These are phyloP conservation scores for Neotragus moschatus DNA, from an alignment of 2,113 vertebrate species.

Conservation along the genomic window DNA sequence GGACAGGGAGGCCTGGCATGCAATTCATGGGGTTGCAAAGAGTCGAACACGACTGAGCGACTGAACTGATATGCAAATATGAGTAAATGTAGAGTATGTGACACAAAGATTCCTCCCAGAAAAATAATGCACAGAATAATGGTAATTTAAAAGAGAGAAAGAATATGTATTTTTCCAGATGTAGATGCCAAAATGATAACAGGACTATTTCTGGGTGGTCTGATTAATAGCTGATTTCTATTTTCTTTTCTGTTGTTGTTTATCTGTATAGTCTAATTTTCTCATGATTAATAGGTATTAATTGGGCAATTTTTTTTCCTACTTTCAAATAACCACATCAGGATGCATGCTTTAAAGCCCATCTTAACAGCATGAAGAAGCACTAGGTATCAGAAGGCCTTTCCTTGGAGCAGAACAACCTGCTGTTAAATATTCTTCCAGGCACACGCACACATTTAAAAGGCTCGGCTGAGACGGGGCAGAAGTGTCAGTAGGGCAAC, in stretches of 20 bases:
- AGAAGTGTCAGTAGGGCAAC: not conserved
- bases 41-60: too few relatives aligned
- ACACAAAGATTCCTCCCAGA: too few relatives aligned
- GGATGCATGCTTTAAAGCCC: not conserved
- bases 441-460: not conserved
- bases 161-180: not conserved
- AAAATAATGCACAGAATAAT: not conserved
- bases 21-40: too few relatives aligned
- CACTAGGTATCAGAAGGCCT: not conserved
- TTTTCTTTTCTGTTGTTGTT: slow-evolving; percentile 27
- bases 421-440: not conserved
- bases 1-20: too few relatives aligned
- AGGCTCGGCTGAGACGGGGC: not conserved
- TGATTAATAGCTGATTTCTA: slow-evolving; percentile 31
- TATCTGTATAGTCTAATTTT: not conserved
- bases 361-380: not conserved
- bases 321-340: not conserved
- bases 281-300: not conserved
- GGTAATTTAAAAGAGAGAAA: not conserved
- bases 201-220: slow-evolving; percentile 35
- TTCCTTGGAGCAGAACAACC: not conserved
- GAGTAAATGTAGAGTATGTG: not conserved
- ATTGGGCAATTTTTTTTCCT: slow-evolving; percentile 9
- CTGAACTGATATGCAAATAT: not conserved
- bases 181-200: not conserved